These are phyloP conservation scores for Perithous albicinctus DNA, from an alignment of 2,888 invertebrate species.

Conservation along the genomic window DNA sequence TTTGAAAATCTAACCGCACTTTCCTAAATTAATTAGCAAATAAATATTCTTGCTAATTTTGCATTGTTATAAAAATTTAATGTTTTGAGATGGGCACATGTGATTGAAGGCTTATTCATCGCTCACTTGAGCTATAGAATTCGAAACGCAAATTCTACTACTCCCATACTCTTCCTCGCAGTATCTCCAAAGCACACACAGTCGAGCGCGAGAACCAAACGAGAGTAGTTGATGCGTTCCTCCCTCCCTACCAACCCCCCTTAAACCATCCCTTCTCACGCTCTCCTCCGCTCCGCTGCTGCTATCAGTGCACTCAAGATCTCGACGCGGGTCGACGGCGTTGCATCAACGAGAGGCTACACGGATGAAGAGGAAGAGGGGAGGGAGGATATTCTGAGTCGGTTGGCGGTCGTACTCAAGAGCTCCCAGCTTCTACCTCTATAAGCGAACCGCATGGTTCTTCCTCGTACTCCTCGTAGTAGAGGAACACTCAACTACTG, in stretches of 20 bases:
- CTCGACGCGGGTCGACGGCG: conserved; percentile 67
- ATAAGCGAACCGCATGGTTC: conserved; percentile 37
- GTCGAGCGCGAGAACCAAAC: conserved; percentile 28
- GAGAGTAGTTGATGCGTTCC: conserved; percentile 41
- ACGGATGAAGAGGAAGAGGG: conserved; percentile 59
- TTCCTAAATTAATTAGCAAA: background rate
- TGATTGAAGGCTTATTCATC: conserved; percentile 4
- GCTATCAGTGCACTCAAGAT: conserved; percentile 81
- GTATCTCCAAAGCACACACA: conserved; percentile 22
- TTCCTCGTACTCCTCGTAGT: conserved; percentile 17
- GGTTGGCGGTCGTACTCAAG: conserved; percentile 55
- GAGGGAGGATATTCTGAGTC: conserved; percentile 43
- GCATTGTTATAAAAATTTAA: background rate
- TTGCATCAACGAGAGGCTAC: conserved; percentile 56
- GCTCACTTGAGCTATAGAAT: background rate
- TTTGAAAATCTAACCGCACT: no score
- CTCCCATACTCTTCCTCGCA: conserved; percentile 1
- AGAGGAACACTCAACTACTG: conserved; percentile 23
- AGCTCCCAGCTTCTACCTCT: conserved; percentile 41
- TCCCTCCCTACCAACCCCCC: no score
- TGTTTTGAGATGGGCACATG: background rate
- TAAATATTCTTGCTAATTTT: background rate
- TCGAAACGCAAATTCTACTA: conserved; percentile 21
- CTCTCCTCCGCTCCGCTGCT: conserved; percentile 68
- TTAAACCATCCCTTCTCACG: conserved; percentile 38